Evolutionary conservation across 1,140 invertebrate genomes (phyloP).

Genomic region (Ceratosolen fusciceps): DNA sequence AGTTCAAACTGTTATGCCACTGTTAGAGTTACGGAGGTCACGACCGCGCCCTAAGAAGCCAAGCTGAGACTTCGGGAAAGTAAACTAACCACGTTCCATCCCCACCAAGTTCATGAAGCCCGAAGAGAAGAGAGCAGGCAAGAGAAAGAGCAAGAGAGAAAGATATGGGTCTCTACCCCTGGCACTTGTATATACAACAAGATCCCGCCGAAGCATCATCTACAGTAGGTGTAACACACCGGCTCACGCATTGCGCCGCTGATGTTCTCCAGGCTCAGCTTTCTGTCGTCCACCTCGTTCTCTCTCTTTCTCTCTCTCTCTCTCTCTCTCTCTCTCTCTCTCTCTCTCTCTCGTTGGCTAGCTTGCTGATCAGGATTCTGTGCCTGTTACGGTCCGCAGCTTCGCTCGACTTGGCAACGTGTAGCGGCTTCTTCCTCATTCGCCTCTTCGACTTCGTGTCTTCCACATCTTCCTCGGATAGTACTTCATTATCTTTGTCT

Average conservation of each 20-base stretch:
- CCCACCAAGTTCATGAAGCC: conserved; percentile 60
- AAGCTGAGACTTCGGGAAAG: conserved; percentile 67
- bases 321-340: background rate
- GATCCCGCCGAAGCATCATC: conserved; percentile 24
- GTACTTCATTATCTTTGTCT: background rate
- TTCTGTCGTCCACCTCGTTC: conserved; percentile 23
- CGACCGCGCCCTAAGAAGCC: conserved; percentile 68
- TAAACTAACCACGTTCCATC: conserved; percentile 72
- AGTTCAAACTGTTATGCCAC: conserved; percentile 40
- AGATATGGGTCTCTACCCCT: conserved; percentile 30
- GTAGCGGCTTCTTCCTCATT: conserved; percentile 41
- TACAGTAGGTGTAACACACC: conserved; percentile 34
- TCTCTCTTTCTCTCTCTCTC: conserved; percentile 5
- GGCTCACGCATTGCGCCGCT: conserved; percentile 26
- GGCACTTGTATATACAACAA: background rate
- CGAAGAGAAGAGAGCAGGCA: conserved; percentile 4
- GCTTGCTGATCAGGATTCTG: conserved; percentile 43
- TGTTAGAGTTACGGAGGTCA: conserved; percentile 57
- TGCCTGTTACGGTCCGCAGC: conserved; percentile 44
- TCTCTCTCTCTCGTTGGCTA: background rate
- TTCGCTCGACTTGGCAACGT: conserved; percentile 51
- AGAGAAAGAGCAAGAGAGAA: background rate
- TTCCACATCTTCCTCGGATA: conserved; percentile 3
- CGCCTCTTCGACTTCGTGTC: conserved; percentile 34
- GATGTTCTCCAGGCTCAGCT: conserved; percentile 36